Base-by-base conservation (phyloP, 2,888 invertebrate species). In the Rosalia funebris region DNA sequence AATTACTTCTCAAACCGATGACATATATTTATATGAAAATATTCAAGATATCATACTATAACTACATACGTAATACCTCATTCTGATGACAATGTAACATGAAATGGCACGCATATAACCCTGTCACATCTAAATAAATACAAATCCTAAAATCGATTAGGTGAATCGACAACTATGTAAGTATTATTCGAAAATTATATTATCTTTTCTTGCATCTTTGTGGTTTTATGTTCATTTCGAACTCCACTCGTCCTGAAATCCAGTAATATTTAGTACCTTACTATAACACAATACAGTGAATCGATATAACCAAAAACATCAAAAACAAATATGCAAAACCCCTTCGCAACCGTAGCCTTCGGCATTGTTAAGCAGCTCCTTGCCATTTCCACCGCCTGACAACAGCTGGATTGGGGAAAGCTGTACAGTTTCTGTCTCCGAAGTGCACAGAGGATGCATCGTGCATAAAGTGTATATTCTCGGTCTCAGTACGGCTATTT, bases 381-480 rank as follows among this genome's bases (percentile, higher is more conserved):
- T 32, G 42, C 53, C 11, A 53, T 41, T 41, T 53, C 32, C 14
- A 53, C 15, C 11, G 32, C 16, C 20, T 32, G 37, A 53, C 53
- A 53, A 19, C 39, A 12, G 53, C 15, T 53, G 53, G 53, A 42
- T 17, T 16, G 53, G 17, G 16, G 53, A 53, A 42, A 32, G 42
- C 41, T 42, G 53, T 32, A 42, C 53, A 42, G 42, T 53, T 53
- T 39, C 53, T 42, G 53, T 53, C 41, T 53, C 53, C 37, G 53
- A 42, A 53, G 53, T 42, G 45, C 46, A 48, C 36, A 48, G 34
- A 32, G 42, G 36, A 34, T 41, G 36, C 46, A 57, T 14, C 20
- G 57, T 36, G 44, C 48, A 57, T 57, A 57, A 57, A 57, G 57
- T 50, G 50, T 50, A 57, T 57, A 57, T 44, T 52, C 42, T 44